A percentile compares a stretch with the other conserved stretches of the same genome.
These are phyloP conservation scores for Eristalis arbustorum DNA, from an alignment of 2,888 invertebrate genomes.

Conservation along the genomic window DNA sequence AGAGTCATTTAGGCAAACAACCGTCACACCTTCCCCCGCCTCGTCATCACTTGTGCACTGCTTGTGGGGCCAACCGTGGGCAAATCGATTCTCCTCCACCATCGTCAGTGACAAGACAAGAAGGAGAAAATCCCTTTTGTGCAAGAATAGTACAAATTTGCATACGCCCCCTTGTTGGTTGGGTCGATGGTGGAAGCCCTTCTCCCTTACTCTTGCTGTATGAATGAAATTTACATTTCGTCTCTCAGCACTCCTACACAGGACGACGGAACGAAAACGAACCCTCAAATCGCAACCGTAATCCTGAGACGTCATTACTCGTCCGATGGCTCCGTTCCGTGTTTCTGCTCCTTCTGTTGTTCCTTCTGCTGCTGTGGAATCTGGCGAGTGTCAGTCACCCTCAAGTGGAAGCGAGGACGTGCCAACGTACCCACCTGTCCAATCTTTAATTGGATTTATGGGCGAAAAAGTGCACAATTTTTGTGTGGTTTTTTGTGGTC, in stretches of 20 bases:
- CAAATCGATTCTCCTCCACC: too few relatives aligned
- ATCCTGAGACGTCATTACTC: background rate
- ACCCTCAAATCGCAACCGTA: background rate
- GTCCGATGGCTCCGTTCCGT: background rate
- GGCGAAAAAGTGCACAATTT: constrained; percentile 6
- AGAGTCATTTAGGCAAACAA: too few relatives aligned
- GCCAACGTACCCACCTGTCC: constrained; percentile 23
- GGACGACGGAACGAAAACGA: background rate
- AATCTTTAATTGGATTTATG: constrained; percentile 58
- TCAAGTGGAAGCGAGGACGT: constrained; percentile 1
- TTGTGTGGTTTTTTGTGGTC: constrained; percentile 6
- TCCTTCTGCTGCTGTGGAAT: background rate
- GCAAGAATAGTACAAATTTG: background rate
- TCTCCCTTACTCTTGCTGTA: too few relatives aligned
- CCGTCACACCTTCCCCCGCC: too few relatives aligned
- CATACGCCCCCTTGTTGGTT: background rate
- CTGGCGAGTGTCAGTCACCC: background rate
- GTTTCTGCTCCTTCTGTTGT: background rate
- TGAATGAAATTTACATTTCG: too few relatives aligned
- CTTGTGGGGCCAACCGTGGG: too few relatives aligned
- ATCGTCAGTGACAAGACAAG: too few relatives aligned
- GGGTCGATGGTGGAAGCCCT: background rate
- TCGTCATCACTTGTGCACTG: too few relatives aligned
- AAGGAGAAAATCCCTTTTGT: background rate
- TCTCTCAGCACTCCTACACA: too few relatives aligned